These are phyloP conservation scores for Amphiduros pacificus DNA, from an alignment of 2,888 invertebrate genomes.

Conservation along the genomic window DNA sequence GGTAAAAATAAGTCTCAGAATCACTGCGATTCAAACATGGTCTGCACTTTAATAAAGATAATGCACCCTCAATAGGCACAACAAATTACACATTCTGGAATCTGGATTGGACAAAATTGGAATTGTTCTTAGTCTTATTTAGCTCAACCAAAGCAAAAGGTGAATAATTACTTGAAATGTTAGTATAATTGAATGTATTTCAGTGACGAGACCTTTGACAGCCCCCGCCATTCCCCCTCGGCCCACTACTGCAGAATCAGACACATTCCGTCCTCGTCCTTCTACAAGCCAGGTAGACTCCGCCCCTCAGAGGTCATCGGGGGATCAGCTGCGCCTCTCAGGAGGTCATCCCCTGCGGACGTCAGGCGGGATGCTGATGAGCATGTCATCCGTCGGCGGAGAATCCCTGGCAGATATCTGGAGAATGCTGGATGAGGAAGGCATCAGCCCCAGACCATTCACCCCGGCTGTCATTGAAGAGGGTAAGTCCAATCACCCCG, in stretches of 20 bases:
- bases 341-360: neutral
- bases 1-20: no score
- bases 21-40: no score
- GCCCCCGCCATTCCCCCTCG: neutral
- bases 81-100: no score
- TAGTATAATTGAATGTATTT: neutral
- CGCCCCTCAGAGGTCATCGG: neutral
- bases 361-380: conserved; percentile 34
- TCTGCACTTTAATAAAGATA: no score
- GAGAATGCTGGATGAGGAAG: conserved; percentile 47
- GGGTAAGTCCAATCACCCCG: no score
- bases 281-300: no score
- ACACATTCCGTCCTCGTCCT: conserved; percentile 8
- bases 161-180: no score
- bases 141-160: no score
- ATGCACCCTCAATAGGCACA: no score
- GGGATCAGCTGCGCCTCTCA: neutral
- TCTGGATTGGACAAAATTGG: no score
- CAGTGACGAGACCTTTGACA: neutral
- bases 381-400: conserved; percentile 50
- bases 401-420: conserved; percentile 49
- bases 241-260: conserved; percentile 4
- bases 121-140: no score
- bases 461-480: conserved; percentile 9
- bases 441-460: conserved; percentile 9